These are phyloP conservation scores for Psammodynastes pulverulentus DNA, from an alignment of 2,113 vertebrate genomes.

Conservation along the genomic window DNA sequence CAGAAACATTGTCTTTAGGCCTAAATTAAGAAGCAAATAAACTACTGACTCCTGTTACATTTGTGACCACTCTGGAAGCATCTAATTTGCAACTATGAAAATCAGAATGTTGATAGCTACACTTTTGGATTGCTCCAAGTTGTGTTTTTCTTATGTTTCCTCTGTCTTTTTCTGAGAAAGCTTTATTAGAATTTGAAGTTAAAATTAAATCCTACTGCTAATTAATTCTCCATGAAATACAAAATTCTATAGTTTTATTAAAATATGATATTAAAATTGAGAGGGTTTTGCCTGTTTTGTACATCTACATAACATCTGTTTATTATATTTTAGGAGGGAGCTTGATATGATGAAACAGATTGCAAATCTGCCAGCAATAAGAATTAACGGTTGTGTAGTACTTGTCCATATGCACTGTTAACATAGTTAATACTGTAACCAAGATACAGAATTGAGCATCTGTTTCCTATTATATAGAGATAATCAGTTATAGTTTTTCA, in stretches of 20 bases:
- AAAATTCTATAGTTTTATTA: not conserved
- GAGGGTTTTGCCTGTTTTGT: constrained; percentile 46
- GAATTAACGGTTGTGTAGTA: constrained; percentile 23
- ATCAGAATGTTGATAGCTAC: not conserved
- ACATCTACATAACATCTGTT: constrained; percentile 40
- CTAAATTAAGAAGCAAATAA: not conserved
- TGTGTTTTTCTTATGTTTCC: not conserved
- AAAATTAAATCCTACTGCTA: not conserved
- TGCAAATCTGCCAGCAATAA: constrained; percentile 25
- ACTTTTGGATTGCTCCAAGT: not conserved
- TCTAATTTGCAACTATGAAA: not conserved
- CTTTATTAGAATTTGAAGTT: not conserved
- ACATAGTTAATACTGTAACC: not conserved
- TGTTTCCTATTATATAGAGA: constrained; percentile 25
- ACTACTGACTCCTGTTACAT: not conserved
- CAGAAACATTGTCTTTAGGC: not conserved
- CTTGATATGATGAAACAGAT: constrained; percentile 24
- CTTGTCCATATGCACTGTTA: constrained; percentile 6
- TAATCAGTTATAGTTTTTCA: not conserved
- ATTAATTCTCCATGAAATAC: not conserved
- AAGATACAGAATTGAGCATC: constrained; percentile 22
- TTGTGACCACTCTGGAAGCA: not conserved
- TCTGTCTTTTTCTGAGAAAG: not conserved
- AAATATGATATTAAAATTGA: constrained; percentile 34
- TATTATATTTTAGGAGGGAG: constrained; percentile 28